Conservation (phyloP, 2,113 vertebrate species). For the Solea senegalensis region DNA sequence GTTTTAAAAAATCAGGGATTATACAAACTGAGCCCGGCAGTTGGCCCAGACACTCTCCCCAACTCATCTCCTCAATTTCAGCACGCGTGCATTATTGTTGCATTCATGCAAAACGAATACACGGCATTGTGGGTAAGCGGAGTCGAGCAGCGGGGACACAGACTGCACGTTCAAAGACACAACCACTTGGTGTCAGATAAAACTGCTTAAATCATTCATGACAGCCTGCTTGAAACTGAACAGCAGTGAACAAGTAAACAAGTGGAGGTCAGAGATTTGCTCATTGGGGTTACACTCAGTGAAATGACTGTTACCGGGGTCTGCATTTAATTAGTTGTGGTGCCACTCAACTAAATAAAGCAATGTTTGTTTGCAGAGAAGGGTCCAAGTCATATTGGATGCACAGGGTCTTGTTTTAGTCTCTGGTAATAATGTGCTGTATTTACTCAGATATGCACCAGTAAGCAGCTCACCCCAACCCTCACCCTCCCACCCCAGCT, state of each 20-base stretch:
- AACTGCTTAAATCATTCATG: conserved; percentile 5
- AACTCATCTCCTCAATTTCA: conserved; percentile 67
- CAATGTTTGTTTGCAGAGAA: conserved; percentile 36
- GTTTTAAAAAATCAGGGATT: conserved; percentile 53
- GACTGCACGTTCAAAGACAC: conserved; percentile 2
- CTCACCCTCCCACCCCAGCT: background rate
- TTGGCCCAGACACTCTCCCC: conserved; percentile 32
- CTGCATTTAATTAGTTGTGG: conserved; percentile 5
- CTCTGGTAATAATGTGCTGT: conserved; percentile 41
- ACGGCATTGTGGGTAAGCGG: conserved; percentile 29
- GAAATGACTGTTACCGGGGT: conserved; percentile 3
- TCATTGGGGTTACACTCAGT: conserved; percentile 3
- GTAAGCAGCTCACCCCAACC: conserved; percentile 56
- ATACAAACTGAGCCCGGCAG: conserved; percentile 33
- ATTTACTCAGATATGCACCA: conserved; percentile 59
- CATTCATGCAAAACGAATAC: conserved; percentile 43
- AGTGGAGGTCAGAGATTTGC: conserved; percentile 23
- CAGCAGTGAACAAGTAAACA: conserved; percentile 16
- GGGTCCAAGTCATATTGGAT: conserved; percentile 4
- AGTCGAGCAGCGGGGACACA: conserved; percentile 25
- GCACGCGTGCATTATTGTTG: conserved; percentile 41
- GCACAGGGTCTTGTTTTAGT: conserved; percentile 24
- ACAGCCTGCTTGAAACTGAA: conserved; percentile 9
- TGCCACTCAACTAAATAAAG: background rate
- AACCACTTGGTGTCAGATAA: conserved; percentile 12